These are phyloP conservation scores for Hydrolagus colliei DNA, from an alignment of 2,797 vertebrate genomes.

Conservation along the genomic window DNA sequence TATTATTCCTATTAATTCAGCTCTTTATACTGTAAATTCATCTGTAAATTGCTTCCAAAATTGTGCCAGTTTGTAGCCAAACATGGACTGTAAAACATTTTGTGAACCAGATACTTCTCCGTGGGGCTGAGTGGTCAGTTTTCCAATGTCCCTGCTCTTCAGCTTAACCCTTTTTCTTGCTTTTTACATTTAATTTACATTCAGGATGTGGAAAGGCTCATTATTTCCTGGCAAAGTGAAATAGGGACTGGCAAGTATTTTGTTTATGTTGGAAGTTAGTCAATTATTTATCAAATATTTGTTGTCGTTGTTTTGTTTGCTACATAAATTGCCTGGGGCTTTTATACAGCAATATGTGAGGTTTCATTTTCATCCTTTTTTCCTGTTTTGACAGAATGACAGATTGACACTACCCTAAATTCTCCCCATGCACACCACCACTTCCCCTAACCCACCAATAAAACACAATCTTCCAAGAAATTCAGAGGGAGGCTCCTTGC, in stretches of 20 bases:
- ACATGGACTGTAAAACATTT: background rate
- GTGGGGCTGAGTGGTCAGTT: background rate
- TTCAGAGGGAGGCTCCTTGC: background rate
- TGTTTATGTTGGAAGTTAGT: constrained; percentile 29
- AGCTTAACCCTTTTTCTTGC: background rate
- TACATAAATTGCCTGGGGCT: constrained; percentile 65
- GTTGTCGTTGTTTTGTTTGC: constrained; percentile 56
- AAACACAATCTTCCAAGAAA: background rate
- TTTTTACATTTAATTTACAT: background rate
- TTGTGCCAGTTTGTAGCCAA: too few relatives aligned
- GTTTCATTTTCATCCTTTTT: constrained; percentile 70
- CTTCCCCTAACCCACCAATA: background rate
- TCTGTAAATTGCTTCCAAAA: too few relatives aligned
- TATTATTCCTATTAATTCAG: too few relatives aligned
- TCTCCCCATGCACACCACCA: background rate
- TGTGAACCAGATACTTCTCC: background rate
- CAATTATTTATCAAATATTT: constrained; percentile 60
- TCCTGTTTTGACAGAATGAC: constrained; percentile 67
- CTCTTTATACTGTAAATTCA: too few relatives aligned
- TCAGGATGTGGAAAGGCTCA: background rate
- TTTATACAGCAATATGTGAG: constrained; percentile 64
- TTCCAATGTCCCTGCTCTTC: background rate
- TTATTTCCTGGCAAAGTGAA: background rate
- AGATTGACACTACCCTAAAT: constrained; percentile 57
- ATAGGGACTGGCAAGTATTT: constrained; percentile 26